Percentiles rank a stretch among this genome's conserved stretches.
These are phyloP conservation scores for Drosophila navojoa DNA, from an alignment of 1,140 invertebrate genomes.

Conservation along the genomic window DNA sequence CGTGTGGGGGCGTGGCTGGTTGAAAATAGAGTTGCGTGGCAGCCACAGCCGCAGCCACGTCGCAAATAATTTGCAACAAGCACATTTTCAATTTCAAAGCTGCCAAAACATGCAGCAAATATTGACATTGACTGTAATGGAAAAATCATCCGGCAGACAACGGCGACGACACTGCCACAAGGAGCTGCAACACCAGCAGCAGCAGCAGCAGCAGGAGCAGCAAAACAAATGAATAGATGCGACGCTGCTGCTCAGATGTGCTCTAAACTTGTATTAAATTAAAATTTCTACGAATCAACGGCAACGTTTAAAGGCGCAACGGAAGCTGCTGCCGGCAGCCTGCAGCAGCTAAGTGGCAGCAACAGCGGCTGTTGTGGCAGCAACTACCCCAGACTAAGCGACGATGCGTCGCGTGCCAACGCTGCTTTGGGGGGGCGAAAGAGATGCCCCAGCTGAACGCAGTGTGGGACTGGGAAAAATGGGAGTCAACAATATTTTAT, in stretches of 20 bases:
- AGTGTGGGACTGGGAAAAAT: too few species aligned
- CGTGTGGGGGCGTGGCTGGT: not conserved
- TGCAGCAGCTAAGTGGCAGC: constrained; percentile 52
- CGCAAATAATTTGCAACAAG: constrained; percentile 41
- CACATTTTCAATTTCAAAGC: constrained; percentile 76
- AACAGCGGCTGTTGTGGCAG: constrained; percentile 15
- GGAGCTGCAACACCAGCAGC: not conserved
- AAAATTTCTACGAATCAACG: constrained; percentile 21
- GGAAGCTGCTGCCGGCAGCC: constrained; percentile 19
- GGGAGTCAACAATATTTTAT: constrained; percentile 68
- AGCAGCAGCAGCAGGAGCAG: constrained; percentile 1
- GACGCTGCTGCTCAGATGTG: not conserved
- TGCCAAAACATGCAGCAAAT: constrained; percentile 77
- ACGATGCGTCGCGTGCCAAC: constrained; percentile 61
- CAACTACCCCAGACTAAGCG: constrained; percentile 52
- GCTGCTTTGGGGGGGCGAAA: not conserved
- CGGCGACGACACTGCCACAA: not conserved
- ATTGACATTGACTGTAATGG: constrained; percentile 78
- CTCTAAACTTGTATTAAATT: constrained; percentile 36
- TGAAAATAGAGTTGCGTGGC: not conserved
- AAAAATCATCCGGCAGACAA: constrained; percentile 55
- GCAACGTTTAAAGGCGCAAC: constrained; percentile 24
- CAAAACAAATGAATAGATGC: constrained; percentile 17
- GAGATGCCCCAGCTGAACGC: not conserved
- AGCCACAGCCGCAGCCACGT: constrained; percentile 33